These are phyloP conservation scores for Teinopalpus imperialis DNA, from an alignment of 2,888 invertebrate species.

Conservation along the genomic window DNA sequence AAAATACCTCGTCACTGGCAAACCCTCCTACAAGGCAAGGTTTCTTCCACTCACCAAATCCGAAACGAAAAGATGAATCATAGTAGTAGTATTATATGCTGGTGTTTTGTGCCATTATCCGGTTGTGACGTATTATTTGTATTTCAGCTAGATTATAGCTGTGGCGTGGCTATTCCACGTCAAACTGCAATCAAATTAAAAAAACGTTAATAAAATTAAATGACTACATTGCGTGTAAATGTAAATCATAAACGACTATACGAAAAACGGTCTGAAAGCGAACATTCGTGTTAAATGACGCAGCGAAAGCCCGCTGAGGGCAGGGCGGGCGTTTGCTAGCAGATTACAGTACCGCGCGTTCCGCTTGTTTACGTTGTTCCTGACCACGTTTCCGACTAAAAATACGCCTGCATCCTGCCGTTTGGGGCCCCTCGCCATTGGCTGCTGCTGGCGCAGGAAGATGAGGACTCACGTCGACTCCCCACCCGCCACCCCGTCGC, in stretches of 20 bases:
- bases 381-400: constrained; percentile 77
- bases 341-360: constrained; percentile 48
- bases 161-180: too few species aligned
- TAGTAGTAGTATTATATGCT: too few species aligned
- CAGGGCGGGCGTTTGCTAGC: constrained; percentile 35
- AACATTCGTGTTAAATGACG: constrained; percentile 42
- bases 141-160: too few species aligned
- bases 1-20: too few species aligned
- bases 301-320: constrained; percentile 39
- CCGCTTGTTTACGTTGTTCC: constrained; percentile 77
- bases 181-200: too few species aligned
- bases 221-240: constrained; percentile 24
- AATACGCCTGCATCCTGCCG: constrained; percentile 79
- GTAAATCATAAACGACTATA: constrained; percentile 40
- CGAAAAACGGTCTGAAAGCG: constrained; percentile 38
- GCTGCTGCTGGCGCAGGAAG: constrained; percentile 66
- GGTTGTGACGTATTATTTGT: too few species aligned
- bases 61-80: too few species aligned
- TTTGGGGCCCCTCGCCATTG: constrained; percentile 76
- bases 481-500: constrained; percentile 41
- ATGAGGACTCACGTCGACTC: constrained; percentile 59
- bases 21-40: too few species aligned
- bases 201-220: too few species aligned
- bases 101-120: too few species aligned
- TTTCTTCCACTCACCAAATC: too few species aligned